These are phyloP conservation scores for Palaemon carinicauda DNA, from an alignment of 1,140 invertebrate genomes.

Conservation along the genomic window DNA sequence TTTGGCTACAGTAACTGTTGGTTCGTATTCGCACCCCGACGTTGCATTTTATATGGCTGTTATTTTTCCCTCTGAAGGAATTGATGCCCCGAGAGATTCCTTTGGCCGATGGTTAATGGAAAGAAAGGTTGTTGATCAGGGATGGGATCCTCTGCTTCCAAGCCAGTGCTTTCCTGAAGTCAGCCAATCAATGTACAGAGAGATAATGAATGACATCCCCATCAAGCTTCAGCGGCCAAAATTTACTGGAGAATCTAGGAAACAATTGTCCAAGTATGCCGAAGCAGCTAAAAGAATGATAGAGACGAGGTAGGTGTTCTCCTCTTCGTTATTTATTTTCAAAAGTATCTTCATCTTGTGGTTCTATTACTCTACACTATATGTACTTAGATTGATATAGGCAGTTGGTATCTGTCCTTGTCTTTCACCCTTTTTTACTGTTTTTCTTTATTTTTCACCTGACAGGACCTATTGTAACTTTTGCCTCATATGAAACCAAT, in stretches of 20 bases:
- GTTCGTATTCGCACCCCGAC: too few relatives aligned
- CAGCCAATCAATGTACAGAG: constrained; percentile 93
- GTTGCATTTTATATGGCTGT: too few relatives aligned
- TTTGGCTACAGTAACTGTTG: too few relatives aligned
- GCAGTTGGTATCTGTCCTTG: too few relatives aligned
- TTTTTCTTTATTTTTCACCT: too few relatives aligned
- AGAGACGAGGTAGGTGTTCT: constrained; percentile 75
- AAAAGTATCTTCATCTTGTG: too few relatives aligned
- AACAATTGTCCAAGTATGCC: constrained; percentile 92
- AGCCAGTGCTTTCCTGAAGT: constrained; percentile 91
- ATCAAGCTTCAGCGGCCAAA: constrained; percentile 94
- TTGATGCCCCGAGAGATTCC: constrained; percentile 94
- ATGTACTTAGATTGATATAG: too few relatives aligned
- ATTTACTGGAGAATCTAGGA: constrained; percentile 90
- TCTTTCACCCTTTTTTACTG: too few relatives aligned
- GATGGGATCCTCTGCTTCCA: constrained; percentile 83
- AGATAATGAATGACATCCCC: constrained; percentile 98
- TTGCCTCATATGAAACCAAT: too few relatives aligned
- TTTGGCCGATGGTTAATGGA: constrained; percentile 97
- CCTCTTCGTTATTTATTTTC: too few relatives aligned
- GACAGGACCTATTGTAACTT: too few relatives aligned
- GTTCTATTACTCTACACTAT: too few relatives aligned
- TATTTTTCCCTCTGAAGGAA: constrained; percentile 68
- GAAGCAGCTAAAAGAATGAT: constrained; percentile 97
- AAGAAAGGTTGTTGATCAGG: constrained; percentile 85